Base-by-base conservation (phyloP, 2,888 invertebrate species). In the Eupeodes latifasciatus region DNA sequence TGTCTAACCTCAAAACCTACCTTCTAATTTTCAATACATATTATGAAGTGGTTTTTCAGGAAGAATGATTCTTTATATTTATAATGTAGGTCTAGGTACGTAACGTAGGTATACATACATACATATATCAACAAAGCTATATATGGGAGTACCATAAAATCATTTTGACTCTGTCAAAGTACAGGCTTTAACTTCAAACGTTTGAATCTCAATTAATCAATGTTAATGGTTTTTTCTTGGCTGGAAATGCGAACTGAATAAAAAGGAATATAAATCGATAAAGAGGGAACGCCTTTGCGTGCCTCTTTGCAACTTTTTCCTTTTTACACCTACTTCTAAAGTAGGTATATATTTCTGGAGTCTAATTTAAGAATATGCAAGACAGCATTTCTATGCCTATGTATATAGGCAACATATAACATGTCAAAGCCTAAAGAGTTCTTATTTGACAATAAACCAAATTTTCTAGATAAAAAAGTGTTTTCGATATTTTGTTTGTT, bases 201-300 rank as follows among this genome's bases (percentile, higher is more conserved):
- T 19, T 69, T 55, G 55, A 71, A 71, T 71, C 69, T 71, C 69
- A 71, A 71, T 71, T 71, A 71, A 71, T 71, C 69, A 71, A 55
- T 55, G 69, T 71, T 71, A 71, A 71, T 71, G 69, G 69, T 67
- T 67, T 67, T 61, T 64, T 27, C 2, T 64, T 19, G 11, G 55
- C 55, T 55, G 14, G 5, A 55, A 71, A 55, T n/a, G 55, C 40
- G 40, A 40, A 40, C 27, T 27, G 27, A 40, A 40, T 7, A 40
- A 40, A 40, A 40, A 40, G 40, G 9, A 40, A 40, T 40, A 55
- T 12, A 76, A 82, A 82, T 77, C 71, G 40, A 77, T 71, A 27
- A 36, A 55, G 27, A 71, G 49, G 34, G n/a, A 59, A 19, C 61
- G 53, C 57, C 71, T 71, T 77, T 64, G 82, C 77, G 77, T 82